Base-by-base conservation (phyloP, 1,140 invertebrate genomes). In the Ridgeia piscesae region DNA sequence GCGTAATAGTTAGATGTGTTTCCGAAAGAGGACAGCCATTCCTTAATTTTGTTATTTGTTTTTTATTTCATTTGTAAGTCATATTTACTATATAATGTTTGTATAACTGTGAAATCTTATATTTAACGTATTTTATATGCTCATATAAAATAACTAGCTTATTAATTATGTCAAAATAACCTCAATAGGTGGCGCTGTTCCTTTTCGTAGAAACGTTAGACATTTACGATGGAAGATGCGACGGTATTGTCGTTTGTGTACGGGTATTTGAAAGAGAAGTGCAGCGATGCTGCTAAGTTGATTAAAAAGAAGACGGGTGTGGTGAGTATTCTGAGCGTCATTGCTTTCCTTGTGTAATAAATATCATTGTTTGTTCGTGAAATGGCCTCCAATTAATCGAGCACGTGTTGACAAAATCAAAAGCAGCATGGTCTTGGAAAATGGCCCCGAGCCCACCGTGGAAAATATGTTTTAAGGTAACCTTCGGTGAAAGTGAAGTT, bases 151-250 rank as follows among this genome's bases (percentile, higher is more conserved):
- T 21, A 77, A 77, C 0, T 31, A 77, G 2, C 58, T 77, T 21
- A 50, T 77, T 77, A 77, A 21, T 50, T 8, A 11, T 77, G 58
- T 77, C 58, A 31, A 17, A 1, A 77, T 77, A 17, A 27, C 27
- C 27, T 77, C 27, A 4, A 21, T 21, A 77, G 58, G 58, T 77
- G 58, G 58, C 58, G 58, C 58, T 77, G 58, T 77, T 77, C 58
- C 27, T 77, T 77, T 0, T 77, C 42, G 27, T 21, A 31, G 27
- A 77, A 4, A 11, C n/a, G n/a, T n/a, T 42, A 42, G 42, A 42
- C 42, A 42, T 42, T 21, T 2, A 77, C 58, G 58, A 77, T 77
- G 58, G 58, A 50, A 42, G 91, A 94, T 94, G 33, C 31, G 27
- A 50, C 48, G 33, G 48, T 42, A 91, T 91, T 91, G 35, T 42